These are phyloP conservation scores for Troides aeacus DNA, from an alignment of 2,888 invertebrate genomes.

Conservation along the genomic window DNA sequence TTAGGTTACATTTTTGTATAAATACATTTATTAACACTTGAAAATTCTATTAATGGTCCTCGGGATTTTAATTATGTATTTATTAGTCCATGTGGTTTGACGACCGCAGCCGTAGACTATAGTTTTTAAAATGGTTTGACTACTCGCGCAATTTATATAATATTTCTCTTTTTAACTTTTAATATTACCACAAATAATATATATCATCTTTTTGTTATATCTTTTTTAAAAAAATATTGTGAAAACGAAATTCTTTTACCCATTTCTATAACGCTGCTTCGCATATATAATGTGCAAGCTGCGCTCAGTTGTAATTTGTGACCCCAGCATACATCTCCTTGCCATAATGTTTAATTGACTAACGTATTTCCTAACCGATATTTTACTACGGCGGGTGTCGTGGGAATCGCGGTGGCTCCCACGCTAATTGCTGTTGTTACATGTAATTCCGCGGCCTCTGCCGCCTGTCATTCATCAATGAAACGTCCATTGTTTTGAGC, in stretches of 20 bases:
- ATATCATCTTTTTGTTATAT: too few species aligned
- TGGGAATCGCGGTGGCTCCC: conserved; percentile 67
- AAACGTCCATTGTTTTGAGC: conserved; percentile 26
- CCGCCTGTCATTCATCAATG: conserved; percentile 25
- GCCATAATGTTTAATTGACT: conserved; percentile 33
- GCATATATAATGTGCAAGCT: neutral
- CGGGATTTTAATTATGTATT: too few species aligned
- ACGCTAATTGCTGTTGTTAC: conserved; percentile 60
- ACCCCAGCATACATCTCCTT: neutral
- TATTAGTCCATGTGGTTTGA: too few species aligned
- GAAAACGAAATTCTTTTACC: neutral
- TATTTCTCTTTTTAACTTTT: too few species aligned
- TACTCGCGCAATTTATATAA: too few species aligned
- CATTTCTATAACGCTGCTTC: neutral
- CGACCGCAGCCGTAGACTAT: too few species aligned
- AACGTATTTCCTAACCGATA: conserved; percentile 55
- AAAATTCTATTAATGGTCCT: too few species aligned
- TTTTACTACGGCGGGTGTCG: conserved; percentile 60
- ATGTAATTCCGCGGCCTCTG: conserved; percentile 25
- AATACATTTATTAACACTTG: too few species aligned
- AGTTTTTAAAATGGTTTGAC: too few species aligned
- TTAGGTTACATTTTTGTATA: too few species aligned
- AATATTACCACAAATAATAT: too few species aligned
- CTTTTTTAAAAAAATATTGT: too few species aligned
- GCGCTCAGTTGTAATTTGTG: neutral